phyloP scores from a whole-genome alignment of 2,888 invertebrate genomes.

The Eubasilissa splendida region DNA sequence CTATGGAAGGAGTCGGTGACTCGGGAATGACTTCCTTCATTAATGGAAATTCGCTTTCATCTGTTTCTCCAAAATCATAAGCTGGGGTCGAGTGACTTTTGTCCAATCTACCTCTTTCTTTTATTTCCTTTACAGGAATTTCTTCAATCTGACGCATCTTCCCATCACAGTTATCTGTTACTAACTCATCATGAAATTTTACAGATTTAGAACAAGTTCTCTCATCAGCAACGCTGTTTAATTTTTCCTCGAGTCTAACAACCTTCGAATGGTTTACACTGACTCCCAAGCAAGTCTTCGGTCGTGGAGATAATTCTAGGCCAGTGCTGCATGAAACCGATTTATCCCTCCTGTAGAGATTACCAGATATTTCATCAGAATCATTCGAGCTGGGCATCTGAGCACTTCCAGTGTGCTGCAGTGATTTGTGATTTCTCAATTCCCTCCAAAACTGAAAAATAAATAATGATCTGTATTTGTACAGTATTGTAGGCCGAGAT shows the following conservation, averaged over 20 bases:
- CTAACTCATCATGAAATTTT: constrained; percentile 52
- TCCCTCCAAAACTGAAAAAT: constrained; percentile 79
- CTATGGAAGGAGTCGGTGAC: constrained; percentile 63
- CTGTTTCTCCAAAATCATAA: constrained; percentile 74
- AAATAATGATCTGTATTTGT: neutral
- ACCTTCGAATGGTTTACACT: constrained; percentile 60
- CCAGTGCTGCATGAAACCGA: constrained; percentile 86
- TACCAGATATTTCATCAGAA: constrained; percentile 68
- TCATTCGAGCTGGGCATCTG: constrained; percentile 64
- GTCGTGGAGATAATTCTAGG: constrained; percentile 78
- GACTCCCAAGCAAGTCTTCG: constrained; percentile 78
- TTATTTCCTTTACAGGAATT: constrained; percentile 50
- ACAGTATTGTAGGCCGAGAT: too few relatives aligned
- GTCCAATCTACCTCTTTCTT: constrained; percentile 76
- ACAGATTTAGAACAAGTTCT: constrained; percentile 63
- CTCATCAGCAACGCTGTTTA: constrained; percentile 55
- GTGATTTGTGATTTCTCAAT: constrained; percentile 74
- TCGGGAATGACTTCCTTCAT: constrained; percentile 65
- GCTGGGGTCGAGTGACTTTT: constrained; percentile 89
- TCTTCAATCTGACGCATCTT: constrained; percentile 60
- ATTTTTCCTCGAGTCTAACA: constrained; percentile 58
- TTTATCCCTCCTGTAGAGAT: constrained; percentile 81
- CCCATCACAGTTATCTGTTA: constrained; percentile 58
- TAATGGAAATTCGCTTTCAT: constrained; percentile 59
- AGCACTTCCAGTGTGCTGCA: constrained; percentile 65